phyloP scores from a whole-genome alignment of 1,140 invertebrate species.

The Zophobas morio region DNA sequence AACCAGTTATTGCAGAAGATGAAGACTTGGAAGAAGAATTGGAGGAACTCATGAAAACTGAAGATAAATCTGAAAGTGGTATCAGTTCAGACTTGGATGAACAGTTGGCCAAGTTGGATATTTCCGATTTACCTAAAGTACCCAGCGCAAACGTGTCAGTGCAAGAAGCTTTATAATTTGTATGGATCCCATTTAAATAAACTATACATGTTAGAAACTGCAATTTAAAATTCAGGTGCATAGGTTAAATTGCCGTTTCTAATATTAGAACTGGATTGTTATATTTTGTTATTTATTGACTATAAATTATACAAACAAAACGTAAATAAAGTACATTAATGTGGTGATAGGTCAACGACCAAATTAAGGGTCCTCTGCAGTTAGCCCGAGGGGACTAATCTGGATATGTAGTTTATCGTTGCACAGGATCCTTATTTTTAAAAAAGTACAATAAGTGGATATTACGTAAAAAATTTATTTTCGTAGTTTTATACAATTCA shows the following conservation, averaged over 20 bases:
- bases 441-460: constrained; percentile 38
- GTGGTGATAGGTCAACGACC: constrained; percentile 13
- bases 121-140: constrained; percentile 56
- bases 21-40: constrained; percentile 68
- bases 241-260: not conserved
- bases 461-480: constrained; percentile 29
- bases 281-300: constrained; percentile 22
- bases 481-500: constrained; percentile 5
- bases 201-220: constrained; percentile 3
- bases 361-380: constrained; percentile 23
- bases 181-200: constrained; percentile 1
- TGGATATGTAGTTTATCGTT: not conserved
- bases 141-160: constrained; percentile 38
- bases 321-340: constrained; percentile 20
- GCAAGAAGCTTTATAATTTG: constrained; percentile 21
- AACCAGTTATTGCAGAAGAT: constrained; percentile 52
- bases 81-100: constrained; percentile 56
- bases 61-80: constrained; percentile 43
- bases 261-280: not conserved
- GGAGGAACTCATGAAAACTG: constrained; percentile 59
- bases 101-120: constrained; percentile 52
- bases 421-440: constrained; percentile 37
- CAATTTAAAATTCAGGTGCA: not conserved
- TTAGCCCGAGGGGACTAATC: not conserved
- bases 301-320: constrained; percentile 34